Percentiles rank a stretch among this genome's conserved stretches.
Evolutionary conservation across 2,888 invertebrate genomes (phyloP).

Genomic region (Dryobotodes eremita): DNA sequence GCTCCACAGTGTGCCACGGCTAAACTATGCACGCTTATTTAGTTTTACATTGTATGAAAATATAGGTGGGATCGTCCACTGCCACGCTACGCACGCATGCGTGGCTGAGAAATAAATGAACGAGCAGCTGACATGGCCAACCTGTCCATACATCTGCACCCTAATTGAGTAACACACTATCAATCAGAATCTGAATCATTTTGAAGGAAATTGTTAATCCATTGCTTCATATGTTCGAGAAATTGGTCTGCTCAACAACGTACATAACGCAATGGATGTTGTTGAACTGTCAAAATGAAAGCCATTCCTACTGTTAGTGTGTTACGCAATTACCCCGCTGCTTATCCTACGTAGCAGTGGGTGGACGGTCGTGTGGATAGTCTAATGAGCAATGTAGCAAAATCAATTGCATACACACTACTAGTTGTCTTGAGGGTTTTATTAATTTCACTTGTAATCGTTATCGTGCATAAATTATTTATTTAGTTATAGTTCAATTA

Average conservation of each 20-base stretch:
- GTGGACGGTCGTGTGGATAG: not conserved
- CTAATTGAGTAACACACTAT: too few relatives aligned
- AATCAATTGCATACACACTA: too few relatives aligned
- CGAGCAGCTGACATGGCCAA: not conserved
- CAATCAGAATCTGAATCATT: too few relatives aligned
- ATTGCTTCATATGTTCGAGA: too few relatives aligned
- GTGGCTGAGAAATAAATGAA: not conserved
- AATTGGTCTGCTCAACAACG: too few relatives aligned
- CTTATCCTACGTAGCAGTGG: not conserved
- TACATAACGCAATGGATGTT: too few relatives aligned
- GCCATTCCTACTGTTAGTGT: too few relatives aligned
- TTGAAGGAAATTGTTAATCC: too few relatives aligned
- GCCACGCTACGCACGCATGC: not conserved
- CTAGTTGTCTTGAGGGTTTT: not conserved
- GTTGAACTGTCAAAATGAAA: too few relatives aligned
- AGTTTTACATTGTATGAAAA: not conserved
- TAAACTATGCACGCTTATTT: not conserved
- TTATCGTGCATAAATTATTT: not conserved
- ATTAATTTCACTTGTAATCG: too few relatives aligned
- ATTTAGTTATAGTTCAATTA: not conserved
- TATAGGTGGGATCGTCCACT: not conserved
- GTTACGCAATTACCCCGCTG: too few relatives aligned
- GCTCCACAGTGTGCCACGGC: not conserved
- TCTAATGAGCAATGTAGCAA: not conserved
- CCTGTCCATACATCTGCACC: too few relatives aligned